phyloP scores from a whole-genome alignment of 2,888 invertebrate genomes.

The Synergus laeviventris region DNA sequence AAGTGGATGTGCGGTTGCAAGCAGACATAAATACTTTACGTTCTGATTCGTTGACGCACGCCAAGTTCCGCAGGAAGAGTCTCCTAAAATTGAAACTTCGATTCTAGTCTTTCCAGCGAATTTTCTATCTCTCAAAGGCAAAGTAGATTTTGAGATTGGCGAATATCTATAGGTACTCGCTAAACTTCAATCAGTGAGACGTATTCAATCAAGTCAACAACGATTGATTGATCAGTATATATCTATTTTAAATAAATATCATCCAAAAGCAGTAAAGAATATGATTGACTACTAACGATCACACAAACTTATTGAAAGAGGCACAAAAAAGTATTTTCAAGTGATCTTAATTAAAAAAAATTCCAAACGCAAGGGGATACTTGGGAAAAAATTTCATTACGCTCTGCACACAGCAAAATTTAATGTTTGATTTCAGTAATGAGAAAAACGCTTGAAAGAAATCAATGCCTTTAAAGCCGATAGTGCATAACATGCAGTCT shows the following conservation, averaged over 20 bases:
- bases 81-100: constrained; percentile 43
- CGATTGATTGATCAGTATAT: too few species aligned
- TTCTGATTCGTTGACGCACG: constrained; percentile 28
- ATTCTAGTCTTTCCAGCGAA: constrained; percentile 42
- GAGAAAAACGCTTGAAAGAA: not conserved
- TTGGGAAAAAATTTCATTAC: not conserved
- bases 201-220: too few species aligned
- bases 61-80: constrained; percentile 18
- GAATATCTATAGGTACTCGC: not conserved
- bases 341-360: too few species aligned
- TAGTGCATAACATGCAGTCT: not conserved
- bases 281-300: too few species aligned
- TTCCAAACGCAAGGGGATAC: too few species aligned
- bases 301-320: not conserved
- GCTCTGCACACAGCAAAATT: not conserved
- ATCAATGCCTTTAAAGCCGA: not conserved
- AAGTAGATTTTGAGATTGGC: constrained; percentile 16
- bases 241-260: too few species aligned
- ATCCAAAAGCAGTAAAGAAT: too few species aligned
- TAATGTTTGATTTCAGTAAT: not conserved
- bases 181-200: too few species aligned
- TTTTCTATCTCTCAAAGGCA: constrained; percentile 4
- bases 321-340: too few species aligned
- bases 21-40: constrained; percentile 34
- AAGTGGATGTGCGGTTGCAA: constrained; percentile 38